These are phyloP conservation scores for Lochmaea crataegi DNA, from an alignment of 2,888 invertebrate species.

Conservation along the genomic window DNA sequence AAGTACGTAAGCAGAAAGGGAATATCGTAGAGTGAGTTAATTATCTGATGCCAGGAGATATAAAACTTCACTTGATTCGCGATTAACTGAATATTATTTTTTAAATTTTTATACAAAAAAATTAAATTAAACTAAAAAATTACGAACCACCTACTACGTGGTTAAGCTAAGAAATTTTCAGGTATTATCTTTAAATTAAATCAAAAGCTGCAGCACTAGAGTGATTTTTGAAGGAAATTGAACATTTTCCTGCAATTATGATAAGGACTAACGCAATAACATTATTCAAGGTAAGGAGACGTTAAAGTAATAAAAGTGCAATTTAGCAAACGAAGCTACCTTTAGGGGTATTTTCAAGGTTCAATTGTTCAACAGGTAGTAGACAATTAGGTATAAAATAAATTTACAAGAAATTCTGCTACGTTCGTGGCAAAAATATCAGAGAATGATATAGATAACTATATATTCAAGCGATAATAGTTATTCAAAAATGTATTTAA, in stretches of 20 bases:
- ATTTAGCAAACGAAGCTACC: background rate
- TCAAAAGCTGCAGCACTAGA: background rate
- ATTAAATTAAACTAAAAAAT: background rate
- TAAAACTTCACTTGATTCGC: too few species aligned
- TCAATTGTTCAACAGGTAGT: background rate
- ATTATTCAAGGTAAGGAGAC: background rate
- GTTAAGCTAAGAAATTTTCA: background rate
- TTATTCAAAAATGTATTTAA: too few species aligned
- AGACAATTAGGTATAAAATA: background rate
- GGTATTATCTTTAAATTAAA: background rate
- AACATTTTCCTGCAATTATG: background rate
- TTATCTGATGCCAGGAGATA: too few species aligned
- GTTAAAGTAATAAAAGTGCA: background rate
- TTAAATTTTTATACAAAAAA: background rate
- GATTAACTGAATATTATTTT: too few species aligned
- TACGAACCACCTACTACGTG: background rate
- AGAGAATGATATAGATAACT: too few species aligned
- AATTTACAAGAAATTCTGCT: background rate
- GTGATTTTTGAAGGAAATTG: background rate
- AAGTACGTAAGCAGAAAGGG: too few species aligned
- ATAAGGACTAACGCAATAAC: background rate
- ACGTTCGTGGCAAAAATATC: too few species aligned
- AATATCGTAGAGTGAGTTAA: too few species aligned
- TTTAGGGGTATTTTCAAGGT: background rate
- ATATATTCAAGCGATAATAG: too few species aligned